Base-by-base conservation (phyloP, 92 coral and sea anemone genomes). In the Anthopleura xanthogrammica region DNA sequence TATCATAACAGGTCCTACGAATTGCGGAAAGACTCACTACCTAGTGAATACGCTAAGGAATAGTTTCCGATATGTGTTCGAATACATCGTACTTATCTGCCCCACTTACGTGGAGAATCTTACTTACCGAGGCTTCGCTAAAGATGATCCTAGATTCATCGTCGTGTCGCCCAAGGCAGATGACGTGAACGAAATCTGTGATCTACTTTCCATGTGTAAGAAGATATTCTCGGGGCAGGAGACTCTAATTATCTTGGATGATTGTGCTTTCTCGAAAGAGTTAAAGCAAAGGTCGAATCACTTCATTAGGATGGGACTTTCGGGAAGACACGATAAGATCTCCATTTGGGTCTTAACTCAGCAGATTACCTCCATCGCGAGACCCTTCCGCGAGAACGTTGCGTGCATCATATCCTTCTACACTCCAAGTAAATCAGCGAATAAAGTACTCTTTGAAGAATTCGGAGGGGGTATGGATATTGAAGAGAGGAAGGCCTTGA, bases 181-280 rank as follows among this genome's bases (percentile, higher is more conserved):
- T 46, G 56, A 83, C 62, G 52, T 12, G 8, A 76, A 80, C 42
- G 84, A 80, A 4, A 41, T 82, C 36, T 80, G 80, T 29, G 85
- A 75, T 19, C 8, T 86, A 29, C 3, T 50, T 80, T 72, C 36
- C 76, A 54, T 73, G 52, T 36, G 20, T 62, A 16, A 24, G 41
- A 42, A 36, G 3, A 8, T 80, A 5, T 86, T 86, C 56, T 66
- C 84, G 13, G 89, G 78, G 24, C 52, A 78, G 0, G 75, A 81
- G 7, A 86, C 82, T 10, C 41, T 86, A 22, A 16, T 86, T 3
- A 81, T 78, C 16, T 62, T 85, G 11, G 88, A 85, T 57, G 65
- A 82, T 71, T 73, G 86, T 83, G 86, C 86, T 4, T 72, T 83
- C 17, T 50, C 72, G 7, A 83, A 83, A 23, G 86, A 83, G 52